Base-by-base conservation (phyloP, 2,888 invertebrate species). In the Amphipyra tragopoginis region DNA sequence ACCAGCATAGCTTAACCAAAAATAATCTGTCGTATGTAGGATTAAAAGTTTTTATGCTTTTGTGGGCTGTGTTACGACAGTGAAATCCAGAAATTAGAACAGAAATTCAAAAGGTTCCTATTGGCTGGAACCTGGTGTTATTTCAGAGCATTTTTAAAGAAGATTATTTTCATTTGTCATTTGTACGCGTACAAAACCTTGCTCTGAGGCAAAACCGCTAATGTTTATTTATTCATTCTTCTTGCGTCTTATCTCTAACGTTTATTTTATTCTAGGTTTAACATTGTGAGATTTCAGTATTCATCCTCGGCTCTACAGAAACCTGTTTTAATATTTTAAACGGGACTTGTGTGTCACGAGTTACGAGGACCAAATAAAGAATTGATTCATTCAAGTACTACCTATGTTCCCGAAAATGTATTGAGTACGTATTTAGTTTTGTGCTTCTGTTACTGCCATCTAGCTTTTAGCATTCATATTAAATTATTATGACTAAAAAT, bases 251-350 rank as follows among this genome's bases (percentile, higher is more conserved):
- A 66, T 53, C 52, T 65, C 15, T 53, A 55, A 49, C 40, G 40
- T 68, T 65, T 72, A 56, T 67, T 71, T 63, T 62, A 61, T 62
- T 67, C 55, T 64, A 42, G 44, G 49, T 71, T 14, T 15, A 50
- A 49, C 44, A 40, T 50, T 58, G 73, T 43, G 38, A 43, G 50
- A 68, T 43, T 72, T 67, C 39, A 42, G 54, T 55, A 51, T 63
- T 63, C 38, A 51, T 58, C 39, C 51, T 10, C 40, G 13, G 45
- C 62, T 50, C 8, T 38, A 57, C 29, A 75, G 59, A 50, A 60
- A 58, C 53, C 60, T 53, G 45, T 50, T 58, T 75, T 49, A 75
- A 73, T 73, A 75, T 71, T 75, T 71, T 45, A 73, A 65, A 50
- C 47, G 38, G 43, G 60, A 26, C 52, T 15, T 15, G 6, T 15